Percentiles rank a stretch among this genome's conserved stretches.
Evolutionary conservation across 2,797 vertebrate genomes (phyloP).

Genomic region (Amphiprion clarkii): DNA sequence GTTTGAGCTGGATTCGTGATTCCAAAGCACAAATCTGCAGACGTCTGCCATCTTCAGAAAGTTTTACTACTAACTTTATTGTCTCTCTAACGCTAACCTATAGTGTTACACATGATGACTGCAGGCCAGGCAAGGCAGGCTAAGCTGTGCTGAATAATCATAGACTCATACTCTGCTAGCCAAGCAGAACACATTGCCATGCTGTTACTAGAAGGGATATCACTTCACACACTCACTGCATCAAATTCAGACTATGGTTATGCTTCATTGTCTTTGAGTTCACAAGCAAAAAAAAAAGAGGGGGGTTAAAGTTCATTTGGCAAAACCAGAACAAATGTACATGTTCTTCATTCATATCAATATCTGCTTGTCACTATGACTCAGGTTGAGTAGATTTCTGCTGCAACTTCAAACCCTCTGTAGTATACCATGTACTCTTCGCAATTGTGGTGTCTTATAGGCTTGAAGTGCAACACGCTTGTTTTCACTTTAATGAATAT

Average conservation of each 20-base stretch:
- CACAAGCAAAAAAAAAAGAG: background rate
- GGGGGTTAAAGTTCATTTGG: background rate
- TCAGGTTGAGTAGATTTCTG: background rate
- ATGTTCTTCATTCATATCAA: background rate
- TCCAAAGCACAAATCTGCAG: background rate
- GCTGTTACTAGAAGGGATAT: slow-evolving; percentile 35
- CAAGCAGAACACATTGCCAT: slow-evolving; percentile 6
- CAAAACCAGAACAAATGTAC: background rate
- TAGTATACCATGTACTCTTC: slow-evolving; percentile 1
- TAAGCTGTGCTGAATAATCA: background rate
- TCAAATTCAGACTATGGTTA: background rate
- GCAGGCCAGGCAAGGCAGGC: background rate
- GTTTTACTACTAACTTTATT: slow-evolving; percentile 10
- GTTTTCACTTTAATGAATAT: slow-evolving; percentile 5
- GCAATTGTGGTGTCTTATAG: background rate
- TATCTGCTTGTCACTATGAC: background rate
- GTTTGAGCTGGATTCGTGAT: background rate
- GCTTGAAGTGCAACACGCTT: background rate
- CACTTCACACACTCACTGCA: slow-evolving; percentile 1
- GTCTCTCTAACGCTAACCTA: slow-evolving; percentile 7
- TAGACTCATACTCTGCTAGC: no score
- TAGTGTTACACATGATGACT: slow-evolving; percentile 17
- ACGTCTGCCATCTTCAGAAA: slow-evolving; percentile 1
- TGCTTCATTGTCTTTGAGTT: background rate
- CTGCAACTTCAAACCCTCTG: slow-evolving; percentile 8